A percentile compares a stretch with the other conserved stretches of the same genome.
phyloP scores from a whole-genome alignment of 2,113 vertebrate species.

The Equus przewalskii region DNA sequence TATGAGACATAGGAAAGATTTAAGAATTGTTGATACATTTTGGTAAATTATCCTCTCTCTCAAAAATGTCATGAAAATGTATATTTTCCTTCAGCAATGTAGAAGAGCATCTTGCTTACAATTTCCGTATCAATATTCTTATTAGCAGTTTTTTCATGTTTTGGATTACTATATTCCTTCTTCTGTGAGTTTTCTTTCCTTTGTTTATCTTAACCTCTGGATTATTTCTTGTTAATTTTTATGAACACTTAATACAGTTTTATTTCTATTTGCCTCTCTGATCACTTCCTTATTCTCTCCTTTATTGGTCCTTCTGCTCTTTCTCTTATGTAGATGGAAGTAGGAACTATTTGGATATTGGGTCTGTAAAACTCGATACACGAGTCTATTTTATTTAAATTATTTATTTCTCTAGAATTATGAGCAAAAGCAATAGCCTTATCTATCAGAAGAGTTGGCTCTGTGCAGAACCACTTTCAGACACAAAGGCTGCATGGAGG shows the following conservation, averaged over 20 bases:
- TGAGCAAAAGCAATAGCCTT: not conserved
- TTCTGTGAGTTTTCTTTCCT: not conserved
- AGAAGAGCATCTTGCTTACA: not conserved
- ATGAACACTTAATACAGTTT: not conserved
- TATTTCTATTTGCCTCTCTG: not conserved
- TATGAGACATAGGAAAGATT: not conserved
- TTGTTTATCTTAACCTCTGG: not conserved
- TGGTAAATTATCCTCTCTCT: not conserved
- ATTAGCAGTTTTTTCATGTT: not conserved
- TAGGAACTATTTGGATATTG: not conserved
- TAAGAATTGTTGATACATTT: not conserved
- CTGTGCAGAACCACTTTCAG: not conserved
- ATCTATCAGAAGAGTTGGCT: not conserved
- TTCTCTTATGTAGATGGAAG: not conserved
- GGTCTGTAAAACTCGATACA: conserved; percentile 18
- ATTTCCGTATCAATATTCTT: not conserved
- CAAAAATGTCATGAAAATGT: not conserved
- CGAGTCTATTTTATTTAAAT: conserved; percentile 13
- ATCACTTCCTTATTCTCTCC: not conserved
- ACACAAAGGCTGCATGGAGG: not conserved
- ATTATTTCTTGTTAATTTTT: not conserved
- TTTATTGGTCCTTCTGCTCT: not conserved
- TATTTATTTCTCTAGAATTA: conserved; percentile 27
- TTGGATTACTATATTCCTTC: not conserved
- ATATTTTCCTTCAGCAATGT: not conserved